Conservation (phyloP, 2,888 invertebrate genomes). For the Cetonia aurata region DNA sequence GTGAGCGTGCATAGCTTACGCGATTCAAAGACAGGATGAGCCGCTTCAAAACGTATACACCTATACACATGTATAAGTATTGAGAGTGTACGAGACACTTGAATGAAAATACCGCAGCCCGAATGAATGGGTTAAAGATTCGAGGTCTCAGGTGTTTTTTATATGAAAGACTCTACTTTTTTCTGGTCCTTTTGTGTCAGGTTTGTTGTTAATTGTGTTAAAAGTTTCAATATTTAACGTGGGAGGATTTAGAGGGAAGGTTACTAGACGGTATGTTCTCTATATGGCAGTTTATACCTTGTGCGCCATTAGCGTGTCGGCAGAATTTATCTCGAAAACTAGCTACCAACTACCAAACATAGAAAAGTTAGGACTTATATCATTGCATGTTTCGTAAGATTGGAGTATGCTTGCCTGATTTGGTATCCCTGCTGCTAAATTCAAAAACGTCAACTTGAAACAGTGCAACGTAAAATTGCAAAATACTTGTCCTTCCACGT, state of each 20-base stretch:
- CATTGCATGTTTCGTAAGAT: too few relatives aligned
- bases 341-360: too few relatives aligned
- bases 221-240: slow-evolving; percentile 18
- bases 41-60: slow-evolving; percentile 47
- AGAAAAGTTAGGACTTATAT: too few relatives aligned
- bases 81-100: slow-evolving; percentile 16
- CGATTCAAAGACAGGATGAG: slow-evolving; percentile 62
- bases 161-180: slow-evolving; percentile 48
- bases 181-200: slow-evolving; percentile 12
- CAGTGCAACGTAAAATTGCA: too few relatives aligned
- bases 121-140: slow-evolving; percentile 50
- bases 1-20: slow-evolving; percentile 60
- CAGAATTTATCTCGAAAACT: too few relatives aligned
- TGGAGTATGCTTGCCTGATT: too few relatives aligned
- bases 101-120: slow-evolving; percentile 46
- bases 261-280: too few relatives aligned
- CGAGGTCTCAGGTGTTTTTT: slow-evolving; percentile 51
- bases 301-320: too few relatives aligned
- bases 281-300: too few relatives aligned
- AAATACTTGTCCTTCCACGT: too few relatives aligned
- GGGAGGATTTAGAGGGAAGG: background rate
- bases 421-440: too few relatives aligned
- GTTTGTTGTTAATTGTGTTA: slow-evolving; percentile 30
- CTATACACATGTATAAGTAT: slow-evolving; percentile 23
- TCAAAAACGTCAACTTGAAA: too few relatives aligned